Percentiles rank a stretch among this genome's conserved stretches.
Evolutionary conservation across 2,113 vertebrate species (phyloP).

Genomic region (Crocuta crocuta): DNA sequence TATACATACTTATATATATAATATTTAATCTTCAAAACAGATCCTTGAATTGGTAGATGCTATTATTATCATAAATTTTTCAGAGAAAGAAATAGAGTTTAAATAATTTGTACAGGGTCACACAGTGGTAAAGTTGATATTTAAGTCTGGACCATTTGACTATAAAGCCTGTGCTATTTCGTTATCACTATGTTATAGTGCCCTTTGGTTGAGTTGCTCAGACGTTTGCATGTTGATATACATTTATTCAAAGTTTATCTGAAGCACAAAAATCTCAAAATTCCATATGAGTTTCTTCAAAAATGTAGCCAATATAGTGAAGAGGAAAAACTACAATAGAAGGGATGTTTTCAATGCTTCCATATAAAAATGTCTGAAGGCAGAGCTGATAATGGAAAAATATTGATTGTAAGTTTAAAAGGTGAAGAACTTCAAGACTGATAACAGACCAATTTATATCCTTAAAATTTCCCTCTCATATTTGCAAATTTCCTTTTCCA

Average conservation of each 20-base stretch:
- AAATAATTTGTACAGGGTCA: not conserved
- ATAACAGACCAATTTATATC: slow-evolving; percentile 51
- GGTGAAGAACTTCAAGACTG: slow-evolving; percentile 22
- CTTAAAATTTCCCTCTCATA: slow-evolving; percentile 51
- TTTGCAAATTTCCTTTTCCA: slow-evolving; percentile 60
- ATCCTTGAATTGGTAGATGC: not conserved
- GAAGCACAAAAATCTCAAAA: slow-evolving; percentile 32
- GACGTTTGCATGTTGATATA: slow-evolving; percentile 10
- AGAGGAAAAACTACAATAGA: not conserved
- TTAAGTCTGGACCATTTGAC: not conserved
- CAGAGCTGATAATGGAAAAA: slow-evolving; percentile 40
- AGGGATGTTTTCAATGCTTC: slow-evolving; percentile 30
- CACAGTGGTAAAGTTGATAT: not conserved
- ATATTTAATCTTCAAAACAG: not conserved
- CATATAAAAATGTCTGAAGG: slow-evolving; percentile 11
- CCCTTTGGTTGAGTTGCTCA: not conserved
- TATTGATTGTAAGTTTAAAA: slow-evolving; percentile 64
- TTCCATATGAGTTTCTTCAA: not conserved
- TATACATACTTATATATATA: not conserved
- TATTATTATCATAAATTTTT: not conserved
- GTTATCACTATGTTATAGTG: not conserved
- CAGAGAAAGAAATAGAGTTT: slow-evolving; percentile 21
- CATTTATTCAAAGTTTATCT: slow-evolving; percentile 52
- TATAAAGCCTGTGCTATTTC: not conserved
- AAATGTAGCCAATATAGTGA: not conserved